Conservation (phyloP, 2,797 vertebrate species). For the Falco peregrinus region DNA sequence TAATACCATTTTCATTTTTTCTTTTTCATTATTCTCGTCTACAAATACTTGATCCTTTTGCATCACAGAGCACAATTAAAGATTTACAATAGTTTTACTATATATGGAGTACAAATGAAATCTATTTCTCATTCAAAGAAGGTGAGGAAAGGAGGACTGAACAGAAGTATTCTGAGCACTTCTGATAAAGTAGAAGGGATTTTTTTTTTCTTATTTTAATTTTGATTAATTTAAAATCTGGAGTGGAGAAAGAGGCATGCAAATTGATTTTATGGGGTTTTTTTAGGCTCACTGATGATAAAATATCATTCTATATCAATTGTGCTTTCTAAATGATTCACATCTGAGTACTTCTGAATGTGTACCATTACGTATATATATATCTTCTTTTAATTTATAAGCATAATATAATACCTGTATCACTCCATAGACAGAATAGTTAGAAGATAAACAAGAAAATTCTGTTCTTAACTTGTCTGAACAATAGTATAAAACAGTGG, state of each 20-base stretch:
- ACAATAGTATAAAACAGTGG: not conserved
- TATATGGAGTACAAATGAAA: not conserved
- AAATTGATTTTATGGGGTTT: not conserved
- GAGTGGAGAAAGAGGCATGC: not conserved
- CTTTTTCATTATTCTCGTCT: not conserved
- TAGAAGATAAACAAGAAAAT: not conserved
- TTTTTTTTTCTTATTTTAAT: not conserved
- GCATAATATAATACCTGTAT: not conserved
- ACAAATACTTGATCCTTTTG: not conserved
- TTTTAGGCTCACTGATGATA: not conserved
- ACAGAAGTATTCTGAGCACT: not conserved
- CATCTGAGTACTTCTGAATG: not conserved
- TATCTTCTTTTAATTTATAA: not conserved
- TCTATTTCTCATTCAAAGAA: not conserved
- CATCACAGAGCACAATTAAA: not conserved
- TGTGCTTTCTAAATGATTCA: not conserved
- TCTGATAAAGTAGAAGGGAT: not conserved
- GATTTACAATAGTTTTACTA: not conserved
- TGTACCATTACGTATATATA: not conserved
- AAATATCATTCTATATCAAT: not conserved
- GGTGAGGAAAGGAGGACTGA: not conserved
- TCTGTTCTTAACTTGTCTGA: not conserved
- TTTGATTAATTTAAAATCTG: not conserved
- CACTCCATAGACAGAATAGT: fast-evolving
- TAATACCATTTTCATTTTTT: not conserved